Base-by-base conservation (phyloP, 2,888 invertebrate species). In the Julus scanicus region DNA sequence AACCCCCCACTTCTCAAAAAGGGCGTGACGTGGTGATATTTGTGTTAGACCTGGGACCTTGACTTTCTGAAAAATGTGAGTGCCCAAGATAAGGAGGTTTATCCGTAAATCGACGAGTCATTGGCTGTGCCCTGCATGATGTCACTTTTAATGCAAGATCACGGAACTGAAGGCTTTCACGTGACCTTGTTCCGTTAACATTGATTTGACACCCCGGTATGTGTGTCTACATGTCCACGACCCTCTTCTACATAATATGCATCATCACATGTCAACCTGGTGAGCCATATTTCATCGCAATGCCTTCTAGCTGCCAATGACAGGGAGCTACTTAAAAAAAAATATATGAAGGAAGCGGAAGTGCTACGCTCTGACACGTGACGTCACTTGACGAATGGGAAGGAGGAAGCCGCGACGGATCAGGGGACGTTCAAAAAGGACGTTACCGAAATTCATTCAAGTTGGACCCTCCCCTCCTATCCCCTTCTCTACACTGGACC, bases 171-270 rank as follows among this genome's bases (percentile, higher is more conserved):
- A 80, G 80, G 80, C 80, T 80, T 80, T 80, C 80, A n/a, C 13
- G 80, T 80, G 80, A 80, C 80, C 80, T 80, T 80, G 80, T 80
- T 80, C 80, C 80, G 80, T 29, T 80, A 80, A 80, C 80, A 80
- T 80, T 80, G 80, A 80, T 80, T 80, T 80, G 80, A 37, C 80
- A 80, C 80, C 80, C 80, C 80, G 80, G 80, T 80, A 80, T 80
- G 80, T 80, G 80, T 80, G 80, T 80, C 37, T 37, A 80, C 80
- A 37, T 80, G 80, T 80, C 80, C 80, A 80, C 80, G 80, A 80
- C 80, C 80, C 80, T 39, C 80, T 37, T 80, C 80, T 80, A 29
- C 80, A 80, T 80, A 80, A 80, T 80, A 80, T 80, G 80, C 80
- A 80, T 80, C 80, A 80, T 80, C 80, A 80, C 80, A 39, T 80